Evolutionary conservation across 2,113 vertebrate genomes (phyloP).

Genomic region (Eulacestoma nigropectus): DNA sequence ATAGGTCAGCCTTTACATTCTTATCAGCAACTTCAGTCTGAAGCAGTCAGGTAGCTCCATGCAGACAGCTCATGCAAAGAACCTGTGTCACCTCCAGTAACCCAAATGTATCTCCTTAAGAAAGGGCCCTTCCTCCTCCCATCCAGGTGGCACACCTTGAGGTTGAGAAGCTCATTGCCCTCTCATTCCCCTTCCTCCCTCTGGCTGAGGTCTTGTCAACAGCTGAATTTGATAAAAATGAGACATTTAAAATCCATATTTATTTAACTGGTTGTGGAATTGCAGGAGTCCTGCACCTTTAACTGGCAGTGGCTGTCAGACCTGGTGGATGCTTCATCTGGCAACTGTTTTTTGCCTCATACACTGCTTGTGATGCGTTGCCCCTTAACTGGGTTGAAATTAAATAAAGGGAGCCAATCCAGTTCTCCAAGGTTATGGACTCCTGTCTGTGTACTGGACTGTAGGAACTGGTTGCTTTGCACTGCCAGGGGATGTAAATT

Average conservation of each 20-base stretch:
- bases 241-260: background rate
- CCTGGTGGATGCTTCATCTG: background rate
- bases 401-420: background rate
- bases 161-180: background rate
- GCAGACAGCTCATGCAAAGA: background rate
- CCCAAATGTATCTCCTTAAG: background rate
- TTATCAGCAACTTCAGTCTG: background rate
- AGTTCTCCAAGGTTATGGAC: background rate
- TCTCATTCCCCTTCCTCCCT: background rate
- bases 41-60: background rate
- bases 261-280: background rate
- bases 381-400: constrained; percentile 33
- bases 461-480: background rate
- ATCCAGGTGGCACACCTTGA: background rate
- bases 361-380: background rate
- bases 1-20: background rate
- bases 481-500: background rate
- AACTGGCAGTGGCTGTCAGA: background rate
- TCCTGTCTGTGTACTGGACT: background rate
- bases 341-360: background rate
- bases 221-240: background rate
- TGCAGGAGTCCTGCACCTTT: background rate
- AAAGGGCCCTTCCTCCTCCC: background rate
- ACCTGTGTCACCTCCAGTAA: background rate
- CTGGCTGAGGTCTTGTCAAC: background rate